These are phyloP conservation scores for Diogma glabrata DNA, from an alignment of 2,888 invertebrate species.

Conservation along the genomic window DNA sequence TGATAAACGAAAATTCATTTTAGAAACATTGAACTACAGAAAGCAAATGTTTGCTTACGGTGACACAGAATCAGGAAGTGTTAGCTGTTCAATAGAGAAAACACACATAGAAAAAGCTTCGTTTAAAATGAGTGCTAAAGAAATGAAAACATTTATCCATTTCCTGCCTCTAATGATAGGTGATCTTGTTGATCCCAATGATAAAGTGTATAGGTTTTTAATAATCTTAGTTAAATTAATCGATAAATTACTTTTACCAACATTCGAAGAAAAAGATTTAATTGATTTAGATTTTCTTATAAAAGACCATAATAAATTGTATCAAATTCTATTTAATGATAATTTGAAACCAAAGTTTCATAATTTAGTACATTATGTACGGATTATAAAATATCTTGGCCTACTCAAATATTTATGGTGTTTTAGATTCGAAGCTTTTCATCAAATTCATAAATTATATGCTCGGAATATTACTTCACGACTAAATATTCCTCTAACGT, in stretches of 20 bases:
- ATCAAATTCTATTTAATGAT: constrained; percentile 6
- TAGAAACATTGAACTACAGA: too few species aligned
- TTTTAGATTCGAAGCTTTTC: constrained; percentile 15
- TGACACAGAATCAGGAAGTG: not conserved
- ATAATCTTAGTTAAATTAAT: not conserved
- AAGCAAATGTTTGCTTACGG: not conserved
- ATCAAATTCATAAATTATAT: constrained; percentile 15
- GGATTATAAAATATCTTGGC: not conserved
- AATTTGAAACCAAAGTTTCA: constrained; percentile 15
- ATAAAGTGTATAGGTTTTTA: constrained; percentile 3
- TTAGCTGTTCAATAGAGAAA: constrained; percentile 12
- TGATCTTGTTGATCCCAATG: constrained; percentile 13
- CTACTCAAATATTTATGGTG: not conserved
- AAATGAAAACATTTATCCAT: constrained; percentile 15
- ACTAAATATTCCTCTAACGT: constrained; percentile 15
- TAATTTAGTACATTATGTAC: constrained; percentile 14
- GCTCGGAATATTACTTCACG: constrained; percentile 17
- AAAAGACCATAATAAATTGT: constrained; percentile 13
- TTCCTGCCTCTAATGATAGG: constrained; percentile 15
- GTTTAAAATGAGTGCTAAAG: constrained; percentile 15
- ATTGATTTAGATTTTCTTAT: constrained; percentile 13
- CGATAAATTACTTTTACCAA: constrained; percentile 14
- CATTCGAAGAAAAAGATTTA: constrained; percentile 11
- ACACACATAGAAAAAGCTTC: constrained; percentile 14
- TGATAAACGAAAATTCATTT: too few species aligned